These are phyloP conservation scores for Uria lomvia DNA, from an alignment of 2,113 vertebrate genomes.

Conservation along the genomic window DNA sequence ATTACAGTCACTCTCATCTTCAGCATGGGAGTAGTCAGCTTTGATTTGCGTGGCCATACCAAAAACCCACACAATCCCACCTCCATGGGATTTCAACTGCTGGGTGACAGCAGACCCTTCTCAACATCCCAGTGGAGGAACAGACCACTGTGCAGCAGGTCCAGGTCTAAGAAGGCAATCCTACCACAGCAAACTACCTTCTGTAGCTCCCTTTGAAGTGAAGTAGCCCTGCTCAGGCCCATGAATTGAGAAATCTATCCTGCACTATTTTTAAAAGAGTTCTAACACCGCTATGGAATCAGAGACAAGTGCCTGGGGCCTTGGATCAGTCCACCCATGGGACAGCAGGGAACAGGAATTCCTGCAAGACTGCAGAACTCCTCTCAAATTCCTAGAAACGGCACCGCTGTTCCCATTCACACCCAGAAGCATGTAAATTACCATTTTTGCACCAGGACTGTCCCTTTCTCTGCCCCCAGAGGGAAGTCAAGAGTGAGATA, in stretches of 20 bases:
- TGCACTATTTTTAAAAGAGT: slow-evolving; percentile 55
- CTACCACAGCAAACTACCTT: background rate
- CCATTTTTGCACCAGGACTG: background rate
- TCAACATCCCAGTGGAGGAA: background rate
- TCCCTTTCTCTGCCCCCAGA: background rate
- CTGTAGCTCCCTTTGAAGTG: background rate
- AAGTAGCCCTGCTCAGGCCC: background rate
- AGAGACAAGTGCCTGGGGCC: background rate
- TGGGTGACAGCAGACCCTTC: background rate
- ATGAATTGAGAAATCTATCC: slow-evolving; percentile 16
- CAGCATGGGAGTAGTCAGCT: background rate
- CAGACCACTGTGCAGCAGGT: background rate
- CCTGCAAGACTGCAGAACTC: background rate
- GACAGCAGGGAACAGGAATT: background rate
- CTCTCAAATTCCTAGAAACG: background rate
- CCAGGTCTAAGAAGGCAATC: background rate
- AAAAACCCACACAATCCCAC: background rate
- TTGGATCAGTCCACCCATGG: background rate
- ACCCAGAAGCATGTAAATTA: background rate
- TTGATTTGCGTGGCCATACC: background rate
- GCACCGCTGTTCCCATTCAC: background rate
- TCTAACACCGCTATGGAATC: background rate
- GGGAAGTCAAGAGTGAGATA: background rate
- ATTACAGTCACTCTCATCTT: slow-evolving; percentile 29
- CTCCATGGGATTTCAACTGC: background rate